Percentiles rank a stretch among this genome's conserved stretches.
Conservation (phyloP, 2,113 vertebrate genomes). For the Galbula dea region DNA sequence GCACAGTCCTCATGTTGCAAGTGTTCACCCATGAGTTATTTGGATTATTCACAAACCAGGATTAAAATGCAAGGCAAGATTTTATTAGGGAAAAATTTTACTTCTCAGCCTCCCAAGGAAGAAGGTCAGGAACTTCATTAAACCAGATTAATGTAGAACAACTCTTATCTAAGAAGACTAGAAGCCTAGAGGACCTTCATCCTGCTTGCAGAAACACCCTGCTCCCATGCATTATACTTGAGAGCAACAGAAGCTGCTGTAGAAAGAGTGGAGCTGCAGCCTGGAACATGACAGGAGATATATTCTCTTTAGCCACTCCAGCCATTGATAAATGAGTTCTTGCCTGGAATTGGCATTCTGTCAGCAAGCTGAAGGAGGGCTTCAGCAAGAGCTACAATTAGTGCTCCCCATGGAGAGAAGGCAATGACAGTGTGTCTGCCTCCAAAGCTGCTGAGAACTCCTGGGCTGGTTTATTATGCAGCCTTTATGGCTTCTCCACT, state of each 20-base stretch:
- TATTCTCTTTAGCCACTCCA: constrained; percentile 41
- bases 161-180: background rate
- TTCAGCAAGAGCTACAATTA: background rate
- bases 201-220: background rate
- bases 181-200: background rate
- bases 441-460: background rate
- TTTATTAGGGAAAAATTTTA: constrained; percentile 27
- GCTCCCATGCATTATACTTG: background rate
- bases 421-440: background rate
- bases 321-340: constrained; percentile 39
- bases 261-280: background rate
- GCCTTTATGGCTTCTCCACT: background rate
- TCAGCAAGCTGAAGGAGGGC: constrained; percentile 2
- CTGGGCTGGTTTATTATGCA: background rate
- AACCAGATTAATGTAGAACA: constrained; percentile 45
- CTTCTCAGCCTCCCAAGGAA: background rate
- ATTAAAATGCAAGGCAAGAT: background rate
- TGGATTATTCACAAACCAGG: constrained; percentile 40
- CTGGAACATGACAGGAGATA: constrained; percentile 24
- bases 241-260: background rate
- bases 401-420: background rate
- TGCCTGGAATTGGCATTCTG: constrained; percentile 18
- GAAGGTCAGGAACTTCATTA: constrained; percentile 61
- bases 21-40: background rate
- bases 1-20: rapidly evolving